phyloP scores from a whole-genome alignment of 2,797 vertebrate genomes.

The Margarornis squamiger region DNA sequence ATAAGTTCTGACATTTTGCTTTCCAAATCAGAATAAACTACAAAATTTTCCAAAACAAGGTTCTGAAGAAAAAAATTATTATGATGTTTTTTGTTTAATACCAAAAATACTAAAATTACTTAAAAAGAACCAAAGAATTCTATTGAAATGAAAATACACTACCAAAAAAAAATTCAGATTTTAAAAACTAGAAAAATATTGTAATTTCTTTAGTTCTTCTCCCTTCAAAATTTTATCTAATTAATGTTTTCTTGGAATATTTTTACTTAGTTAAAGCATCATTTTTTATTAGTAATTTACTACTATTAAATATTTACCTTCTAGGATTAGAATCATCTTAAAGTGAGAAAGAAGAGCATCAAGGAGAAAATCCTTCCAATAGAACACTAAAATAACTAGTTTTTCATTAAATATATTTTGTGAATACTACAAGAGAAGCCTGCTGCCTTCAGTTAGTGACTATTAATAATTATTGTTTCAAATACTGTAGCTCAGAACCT shows the following conservation, averaged over 20 bases:
- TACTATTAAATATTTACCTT: background rate
- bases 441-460: background rate
- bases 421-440: background rate
- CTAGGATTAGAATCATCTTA: background rate
- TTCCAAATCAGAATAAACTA: background rate
- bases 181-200: background rate
- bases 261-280: background rate
- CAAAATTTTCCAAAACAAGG: background rate
- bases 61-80: background rate
- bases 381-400: background rate
- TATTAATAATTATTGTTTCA: background rate
- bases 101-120: background rate
- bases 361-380: background rate
- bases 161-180: background rate
- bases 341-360: background rate
- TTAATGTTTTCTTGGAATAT: background rate
- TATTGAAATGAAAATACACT: background rate
- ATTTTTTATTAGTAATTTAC: background rate
- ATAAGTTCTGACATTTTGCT: background rate
- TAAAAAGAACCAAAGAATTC: background rate
- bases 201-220: background rate
- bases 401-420: background rate
- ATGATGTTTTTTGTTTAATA: background rate
- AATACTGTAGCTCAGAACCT: background rate
- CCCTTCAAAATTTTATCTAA: background rate